phyloP scores from a whole-genome alignment of 2,797 vertebrate species.

The Adelosebastes latens region DNA sequence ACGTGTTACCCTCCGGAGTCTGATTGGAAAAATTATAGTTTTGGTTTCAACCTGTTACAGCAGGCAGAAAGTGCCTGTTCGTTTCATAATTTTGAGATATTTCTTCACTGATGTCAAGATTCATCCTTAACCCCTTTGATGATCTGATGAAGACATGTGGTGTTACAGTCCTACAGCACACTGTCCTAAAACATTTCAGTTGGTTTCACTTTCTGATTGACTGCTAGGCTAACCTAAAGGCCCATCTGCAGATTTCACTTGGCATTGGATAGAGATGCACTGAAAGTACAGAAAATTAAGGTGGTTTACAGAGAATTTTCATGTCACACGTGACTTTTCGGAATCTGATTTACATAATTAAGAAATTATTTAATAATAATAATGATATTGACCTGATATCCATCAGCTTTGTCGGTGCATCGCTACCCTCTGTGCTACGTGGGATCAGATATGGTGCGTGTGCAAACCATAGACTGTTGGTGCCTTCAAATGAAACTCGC shows the following conservation, averaged over 20 bases:
- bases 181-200: background rate
- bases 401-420: background rate
- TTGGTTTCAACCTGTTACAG: slow-evolving; percentile 7
- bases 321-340: background rate
- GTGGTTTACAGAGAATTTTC: background rate
- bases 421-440: background rate
- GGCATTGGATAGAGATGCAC: slow-evolving; percentile 2
- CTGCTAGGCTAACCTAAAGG: background rate
- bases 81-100: slow-evolving; percentile 1
- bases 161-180: background rate
- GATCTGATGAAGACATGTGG: background rate
- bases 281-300: background rate
- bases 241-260: background rate
- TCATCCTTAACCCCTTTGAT: slow-evolving; percentile 4
- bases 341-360: background rate
- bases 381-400: background rate
- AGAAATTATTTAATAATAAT: background rate
- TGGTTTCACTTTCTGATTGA: background rate
- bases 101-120: slow-evolving; percentile 41
- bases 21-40: background rate
- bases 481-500: too few species aligned
- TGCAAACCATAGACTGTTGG: too few species aligned
- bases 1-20: background rate
- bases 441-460: background rate
- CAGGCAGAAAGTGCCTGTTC: slow-evolving; percentile 30